Base-by-base conservation (phyloP, 2,797 vertebrate species). In the Lepus oiostolus region DNA sequence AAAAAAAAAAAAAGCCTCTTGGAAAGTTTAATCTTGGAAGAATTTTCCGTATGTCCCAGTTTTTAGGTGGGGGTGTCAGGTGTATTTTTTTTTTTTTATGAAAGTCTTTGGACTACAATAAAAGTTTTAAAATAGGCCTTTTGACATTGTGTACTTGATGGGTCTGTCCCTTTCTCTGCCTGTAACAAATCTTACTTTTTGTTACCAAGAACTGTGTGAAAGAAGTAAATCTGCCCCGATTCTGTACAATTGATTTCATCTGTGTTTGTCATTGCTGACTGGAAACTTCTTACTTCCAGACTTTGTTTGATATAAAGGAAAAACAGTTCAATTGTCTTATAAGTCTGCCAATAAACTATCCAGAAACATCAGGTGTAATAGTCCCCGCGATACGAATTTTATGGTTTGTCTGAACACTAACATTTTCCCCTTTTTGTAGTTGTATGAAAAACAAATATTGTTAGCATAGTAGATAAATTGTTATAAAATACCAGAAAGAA, bases 161-260 rank as follows among this genome's bases (percentile, higher is more conserved):
- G 96, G 98, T 98, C 97, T 98, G 97, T 98, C 97, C 98, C 98
- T 58, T 47, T 47, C 54, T 96, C 89, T 98, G 98, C 98, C 97
- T 98, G 98, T 98, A 98, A 98, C 97, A 97, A 97, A 98, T 98
- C 97, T 98, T 97, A 97, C 54, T 98, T 98, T 98, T 98, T 98
- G 98, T 98, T 98, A 98, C 98, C 97, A 97, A 98, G 97, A 98
- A 97, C 91, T 98, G 94, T 98, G 97, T 98, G 98, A 98, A 98
- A 95, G 85, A 97, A 98, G 97, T 98, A 98, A 98, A 97, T 95
- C 97, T 98, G 93, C 97, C 97, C 98, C 96, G 28, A 76, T 98
- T 98, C 97, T 98, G 97, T 98, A 96, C 97, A 96, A 96, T 96
- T 96, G 97, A 96, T 94, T 97, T 92, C 97, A 96, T 93, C 85